These are phyloP conservation scores for Serripes groenlandicus DNA, from an alignment of 2,888 invertebrate genomes.

Conservation along the genomic window DNA sequence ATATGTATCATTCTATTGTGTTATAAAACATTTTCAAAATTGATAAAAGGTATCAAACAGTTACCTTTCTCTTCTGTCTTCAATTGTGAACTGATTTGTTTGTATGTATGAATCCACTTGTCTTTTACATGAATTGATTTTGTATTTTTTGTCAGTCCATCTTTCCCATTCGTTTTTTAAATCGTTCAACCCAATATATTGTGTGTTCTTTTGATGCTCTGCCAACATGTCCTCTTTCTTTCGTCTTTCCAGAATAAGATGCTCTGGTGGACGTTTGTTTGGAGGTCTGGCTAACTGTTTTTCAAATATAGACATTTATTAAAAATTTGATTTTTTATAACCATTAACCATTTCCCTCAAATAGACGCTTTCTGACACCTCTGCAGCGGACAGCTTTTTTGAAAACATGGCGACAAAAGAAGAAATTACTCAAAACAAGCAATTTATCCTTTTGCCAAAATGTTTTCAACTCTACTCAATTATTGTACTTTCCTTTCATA, in stretches of 20 bases:
- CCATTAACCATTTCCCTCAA: not conserved
- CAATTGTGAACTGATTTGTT: conserved; percentile 80
- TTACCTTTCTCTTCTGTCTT: conserved; percentile 84
- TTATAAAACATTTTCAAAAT: no score
- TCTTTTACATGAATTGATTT: conserved; percentile 80
- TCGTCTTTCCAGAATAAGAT: conserved; percentile 81
- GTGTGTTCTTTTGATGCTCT: conserved; percentile 77
- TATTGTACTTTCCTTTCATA: no score
- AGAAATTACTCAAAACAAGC: not conserved
- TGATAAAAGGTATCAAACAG: no score
- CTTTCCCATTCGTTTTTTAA: conserved; percentile 85
- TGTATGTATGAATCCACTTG: conserved; percentile 78
- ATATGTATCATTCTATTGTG: no score
- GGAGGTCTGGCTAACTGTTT: conserved; percentile 82
- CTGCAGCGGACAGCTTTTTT: not conserved
- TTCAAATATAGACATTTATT: not conserved
- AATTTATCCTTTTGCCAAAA: not conserved
- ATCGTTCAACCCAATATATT: conserved; percentile 80
- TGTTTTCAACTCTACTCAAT: no score
- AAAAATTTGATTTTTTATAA: not conserved
- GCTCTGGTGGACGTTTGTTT: conserved; percentile 82
- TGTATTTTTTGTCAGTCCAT: conserved; percentile 82
- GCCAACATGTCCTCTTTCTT: conserved; percentile 80
- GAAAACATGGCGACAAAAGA: not conserved
- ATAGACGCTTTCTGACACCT: not conserved